Conservation (phyloP, 2,797 vertebrate genomes). For the Perodicticus potto region DNA sequence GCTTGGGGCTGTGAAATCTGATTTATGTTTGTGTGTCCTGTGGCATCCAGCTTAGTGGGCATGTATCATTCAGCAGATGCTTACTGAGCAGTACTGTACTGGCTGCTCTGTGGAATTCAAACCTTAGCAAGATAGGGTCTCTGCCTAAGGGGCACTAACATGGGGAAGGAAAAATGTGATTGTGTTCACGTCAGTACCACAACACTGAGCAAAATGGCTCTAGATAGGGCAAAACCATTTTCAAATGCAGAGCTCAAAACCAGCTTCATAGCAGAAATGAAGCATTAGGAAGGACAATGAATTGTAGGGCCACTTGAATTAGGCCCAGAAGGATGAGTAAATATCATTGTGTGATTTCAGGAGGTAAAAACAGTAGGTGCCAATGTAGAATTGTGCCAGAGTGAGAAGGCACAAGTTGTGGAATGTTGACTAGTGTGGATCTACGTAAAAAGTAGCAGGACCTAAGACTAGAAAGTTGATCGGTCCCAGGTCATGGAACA, state of each 20-base stretch:
- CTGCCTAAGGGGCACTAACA: neutral
- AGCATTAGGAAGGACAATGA: no score
- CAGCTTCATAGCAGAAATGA: neutral
- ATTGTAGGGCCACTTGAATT: neutral
- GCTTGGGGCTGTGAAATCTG: neutral
- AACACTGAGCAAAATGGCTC: neutral
- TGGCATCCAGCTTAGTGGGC: neutral
- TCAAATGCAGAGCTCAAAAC: neutral
- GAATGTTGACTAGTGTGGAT: neutral
- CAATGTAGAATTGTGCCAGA: neutral
- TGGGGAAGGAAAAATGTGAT: neutral
- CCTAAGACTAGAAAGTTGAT: neutral
- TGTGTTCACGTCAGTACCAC: neutral
- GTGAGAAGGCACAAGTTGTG: neutral
- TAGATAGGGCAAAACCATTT: neutral
- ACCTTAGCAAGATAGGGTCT: neutral
- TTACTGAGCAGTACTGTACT: neutral
- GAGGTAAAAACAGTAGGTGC: slow-evolving; percentile 13
- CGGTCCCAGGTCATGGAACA: neutral
- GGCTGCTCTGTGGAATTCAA: neutral
- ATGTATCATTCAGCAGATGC: neutral
- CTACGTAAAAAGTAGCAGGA: neutral
- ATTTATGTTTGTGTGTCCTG: neutral
- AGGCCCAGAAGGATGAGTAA: neutral
- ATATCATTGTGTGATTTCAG: slow-evolving; percentile 18